phyloP scores from a whole-genome alignment of 64 coral and sea anemone genomes.

The Montipora efflorescens region DNA sequence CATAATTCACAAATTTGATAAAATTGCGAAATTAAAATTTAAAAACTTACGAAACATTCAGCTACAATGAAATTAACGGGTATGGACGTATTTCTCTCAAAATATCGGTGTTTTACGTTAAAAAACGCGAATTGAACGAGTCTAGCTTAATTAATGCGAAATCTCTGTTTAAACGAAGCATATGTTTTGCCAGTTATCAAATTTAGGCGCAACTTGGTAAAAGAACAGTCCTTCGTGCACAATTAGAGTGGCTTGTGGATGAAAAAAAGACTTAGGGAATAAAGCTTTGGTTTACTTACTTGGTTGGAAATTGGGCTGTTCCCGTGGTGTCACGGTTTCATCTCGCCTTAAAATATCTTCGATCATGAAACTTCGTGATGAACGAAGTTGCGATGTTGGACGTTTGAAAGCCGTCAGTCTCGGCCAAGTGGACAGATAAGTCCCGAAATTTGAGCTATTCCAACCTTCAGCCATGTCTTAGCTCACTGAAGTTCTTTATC shows the following conservation, averaged over 20 bases:
- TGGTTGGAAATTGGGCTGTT: not conserved
- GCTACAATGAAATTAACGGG: not conserved
- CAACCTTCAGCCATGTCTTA: not conserved
- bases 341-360: slow-evolving; percentile 46
- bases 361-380: slow-evolving; percentile 25
- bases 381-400: not conserved
- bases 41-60: not conserved
- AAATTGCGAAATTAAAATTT: not conserved
- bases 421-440: not conserved
- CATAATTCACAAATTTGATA: not conserved
- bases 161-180: not conserved
- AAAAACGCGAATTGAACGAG: not conserved
- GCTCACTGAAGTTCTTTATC: not conserved
- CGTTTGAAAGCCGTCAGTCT: not conserved
- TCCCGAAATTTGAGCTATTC: not conserved
- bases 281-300: slow-evolving; percentile 11
- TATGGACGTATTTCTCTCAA: not conserved
- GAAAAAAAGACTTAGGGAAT: not conserved
- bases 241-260: not conserved
- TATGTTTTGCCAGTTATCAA: not conserved
- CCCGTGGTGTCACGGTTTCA: not conserved
- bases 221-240: too few relatives aligned
- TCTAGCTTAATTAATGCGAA: not conserved
- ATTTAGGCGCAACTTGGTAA: too few relatives aligned
- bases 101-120: not conserved